Percentiles rank a stretch among this genome's conserved stretches.
phyloP scores from a whole-genome alignment of 2,797 vertebrate species.

The Notolabrus celidotus region DNA sequence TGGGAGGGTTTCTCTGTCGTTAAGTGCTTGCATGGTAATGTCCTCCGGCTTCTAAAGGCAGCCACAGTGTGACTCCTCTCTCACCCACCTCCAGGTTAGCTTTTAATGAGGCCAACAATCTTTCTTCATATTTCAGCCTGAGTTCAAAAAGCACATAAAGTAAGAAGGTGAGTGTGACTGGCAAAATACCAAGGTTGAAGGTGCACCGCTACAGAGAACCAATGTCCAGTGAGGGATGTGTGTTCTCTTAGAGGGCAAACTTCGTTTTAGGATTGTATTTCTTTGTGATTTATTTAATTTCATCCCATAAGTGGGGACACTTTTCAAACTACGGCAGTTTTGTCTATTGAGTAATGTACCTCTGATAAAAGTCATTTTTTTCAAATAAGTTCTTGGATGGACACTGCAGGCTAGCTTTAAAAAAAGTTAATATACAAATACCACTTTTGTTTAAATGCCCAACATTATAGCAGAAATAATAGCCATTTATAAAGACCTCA shows the following conservation, averaged over 20 bases:
- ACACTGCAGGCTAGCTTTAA: no score
- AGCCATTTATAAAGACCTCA: no score
- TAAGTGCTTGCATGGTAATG: conserved; percentile 55
- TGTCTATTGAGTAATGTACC: not conserved
- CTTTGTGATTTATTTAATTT: conserved; percentile 16
- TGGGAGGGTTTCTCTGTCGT: conserved; percentile 43
- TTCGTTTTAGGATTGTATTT: conserved; percentile 17
- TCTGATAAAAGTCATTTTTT: no score
- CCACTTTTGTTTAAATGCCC: no score
- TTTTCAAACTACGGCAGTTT: not conserved
- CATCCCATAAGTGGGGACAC: not conserved
- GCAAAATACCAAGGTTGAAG: conserved; percentile 30
- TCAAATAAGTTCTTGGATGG: no score
- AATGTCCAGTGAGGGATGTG: conserved; percentile 4
- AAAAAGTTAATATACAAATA: no score
- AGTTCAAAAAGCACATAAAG: conserved; percentile 11
- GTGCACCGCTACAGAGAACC: not conserved
- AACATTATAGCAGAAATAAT: no score
- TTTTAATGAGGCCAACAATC: conserved; percentile 68
- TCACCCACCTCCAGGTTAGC: conserved; percentile 58
- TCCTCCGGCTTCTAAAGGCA: conserved; percentile 39
- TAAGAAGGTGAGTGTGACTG: conserved; percentile 34
- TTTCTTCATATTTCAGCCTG: conserved; percentile 38
- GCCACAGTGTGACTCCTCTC: conserved; percentile 34
- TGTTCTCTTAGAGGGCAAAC: not conserved